These are phyloP conservation scores for Emmelina monodactyla DNA, from an alignment of 2,888 invertebrate genomes.

Conservation along the genomic window DNA sequence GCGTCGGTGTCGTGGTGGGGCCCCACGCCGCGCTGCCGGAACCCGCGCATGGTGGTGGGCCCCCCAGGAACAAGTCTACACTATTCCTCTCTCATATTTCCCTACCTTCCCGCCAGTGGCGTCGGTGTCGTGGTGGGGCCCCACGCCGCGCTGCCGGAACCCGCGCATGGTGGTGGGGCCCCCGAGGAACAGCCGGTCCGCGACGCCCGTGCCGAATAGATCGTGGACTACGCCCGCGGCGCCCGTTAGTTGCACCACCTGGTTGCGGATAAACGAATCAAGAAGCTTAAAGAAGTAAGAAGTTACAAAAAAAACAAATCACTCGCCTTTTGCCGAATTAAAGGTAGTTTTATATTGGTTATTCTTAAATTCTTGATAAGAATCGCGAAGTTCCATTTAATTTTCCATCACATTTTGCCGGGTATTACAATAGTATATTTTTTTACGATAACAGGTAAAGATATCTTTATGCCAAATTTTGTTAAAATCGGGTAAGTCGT, in stretches of 20 bases:
- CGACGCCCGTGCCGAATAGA: slow-evolving; percentile 69
- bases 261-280: slow-evolving; percentile 5
- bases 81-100: too few relatives aligned
- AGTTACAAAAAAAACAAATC: too few relatives aligned
- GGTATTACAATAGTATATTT: too few relatives aligned
- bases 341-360: too few relatives aligned
- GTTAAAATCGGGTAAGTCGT: too few relatives aligned
- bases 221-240: slow-evolving; percentile 74
- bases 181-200: slow-evolving; percentile 86
- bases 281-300: too few relatives aligned
- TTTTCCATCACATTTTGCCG: too few relatives aligned
- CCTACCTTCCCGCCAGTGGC: slow-evolving; percentile 74
- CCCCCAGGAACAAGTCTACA: slow-evolving; percentile 83
- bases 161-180: slow-evolving; percentile 90
- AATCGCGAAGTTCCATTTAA: too few relatives aligned
- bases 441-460: too few relatives aligned
- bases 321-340: too few relatives aligned
- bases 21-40: slow-evolving; percentile 85
- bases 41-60: slow-evolving; percentile 88
- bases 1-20: slow-evolving; percentile 81
- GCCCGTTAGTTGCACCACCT: slow-evolving; percentile 78
- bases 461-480: too few relatives aligned
- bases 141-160: slow-evolving; percentile 86
- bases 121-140: slow-evolving; percentile 81
- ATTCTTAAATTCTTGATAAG: too few relatives aligned